Conservation (phyloP, 2,113 vertebrate genomes). For the Uria aalge region DNA sequence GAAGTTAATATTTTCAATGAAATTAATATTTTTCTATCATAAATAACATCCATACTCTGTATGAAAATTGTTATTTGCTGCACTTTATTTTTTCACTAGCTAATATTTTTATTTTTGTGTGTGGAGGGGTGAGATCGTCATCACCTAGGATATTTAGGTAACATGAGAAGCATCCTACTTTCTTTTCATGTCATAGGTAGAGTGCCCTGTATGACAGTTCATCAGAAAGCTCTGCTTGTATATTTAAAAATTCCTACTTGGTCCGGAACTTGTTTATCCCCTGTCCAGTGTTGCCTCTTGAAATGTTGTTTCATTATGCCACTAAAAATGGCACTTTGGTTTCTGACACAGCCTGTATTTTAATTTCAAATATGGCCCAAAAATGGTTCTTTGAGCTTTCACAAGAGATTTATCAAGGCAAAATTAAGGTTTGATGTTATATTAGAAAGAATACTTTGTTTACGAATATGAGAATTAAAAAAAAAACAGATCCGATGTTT, state of each 20-base stretch:
- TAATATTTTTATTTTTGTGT: neutral
- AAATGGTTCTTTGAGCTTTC: neutral
- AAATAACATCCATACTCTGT: neutral
- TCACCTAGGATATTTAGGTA: neutral
- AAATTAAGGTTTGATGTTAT: neutral
- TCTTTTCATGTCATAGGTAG: neutral
- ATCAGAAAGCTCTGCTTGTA: neutral
- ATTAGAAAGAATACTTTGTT: neutral
- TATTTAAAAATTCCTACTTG: rapidly evolving
- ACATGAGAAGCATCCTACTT: neutral
- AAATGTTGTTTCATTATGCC: neutral
- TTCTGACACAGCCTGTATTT: neutral
- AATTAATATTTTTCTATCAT: neutral
- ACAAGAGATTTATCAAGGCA: neutral
- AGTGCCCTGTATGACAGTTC: neutral
- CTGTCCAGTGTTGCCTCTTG: neutral
- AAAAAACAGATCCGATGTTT: neutral
- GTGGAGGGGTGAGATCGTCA: neutral
- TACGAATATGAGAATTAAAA: neutral
- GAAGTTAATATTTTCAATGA: neutral
- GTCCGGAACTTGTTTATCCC: neutral
- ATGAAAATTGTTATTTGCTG: neutral
- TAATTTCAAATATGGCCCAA: neutral
- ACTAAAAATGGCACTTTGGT: neutral
- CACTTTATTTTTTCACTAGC: neutral